Evolutionary conservation across 2,113 vertebrate species (phyloP), one percentile per base, ranked within the genome.

Genomic region (Callocephalon fimbriatum): DNA sequence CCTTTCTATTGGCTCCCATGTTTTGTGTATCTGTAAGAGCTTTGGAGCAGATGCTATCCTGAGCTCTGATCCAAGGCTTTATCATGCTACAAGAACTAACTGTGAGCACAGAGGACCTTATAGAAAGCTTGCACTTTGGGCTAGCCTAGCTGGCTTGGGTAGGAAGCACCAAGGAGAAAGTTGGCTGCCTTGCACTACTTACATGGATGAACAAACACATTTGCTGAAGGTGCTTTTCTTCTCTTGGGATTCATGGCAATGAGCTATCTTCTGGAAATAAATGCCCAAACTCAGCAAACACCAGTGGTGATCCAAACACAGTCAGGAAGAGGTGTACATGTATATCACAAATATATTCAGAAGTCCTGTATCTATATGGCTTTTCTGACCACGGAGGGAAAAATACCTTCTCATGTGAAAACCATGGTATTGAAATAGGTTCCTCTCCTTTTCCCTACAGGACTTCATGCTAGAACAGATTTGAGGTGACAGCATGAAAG

Each of bases 201-300:
- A 53, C 32, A 4, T 4, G 53, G 53, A 6, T 35, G 42, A 71
- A 45, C 9, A 63, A 54, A 68, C 9, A 4, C 2, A 23, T 54
- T 35, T 72, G 32, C 53, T 48, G 40, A 66, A 58, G 79, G 38
- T 89, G 58, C 32, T 26, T 72, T 48, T 35, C 22, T 76, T 65
- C 0, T 0, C 53, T 79, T 4, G 4, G 47, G 26, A 7, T 59
- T 61, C 10, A 18, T 2, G 6, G 38, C 58, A 45, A 25, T 59
- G 47, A 63, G 10, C 14, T 45, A 1, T 68, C 29, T 42, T 73
- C 66, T 73, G 37, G 47, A 67, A 80, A 73, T 73, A 65, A 70
- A 35, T 66, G 61, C 45, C 16, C 31, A 54, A 42, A 40, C 54
- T 26, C 7, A 66, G 48, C 14, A 44, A 93, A 53, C 6, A n/a